phyloP scores from a whole-genome alignment of 2,888 invertebrate species.

The Zaprionus bogoriensis region DNA sequence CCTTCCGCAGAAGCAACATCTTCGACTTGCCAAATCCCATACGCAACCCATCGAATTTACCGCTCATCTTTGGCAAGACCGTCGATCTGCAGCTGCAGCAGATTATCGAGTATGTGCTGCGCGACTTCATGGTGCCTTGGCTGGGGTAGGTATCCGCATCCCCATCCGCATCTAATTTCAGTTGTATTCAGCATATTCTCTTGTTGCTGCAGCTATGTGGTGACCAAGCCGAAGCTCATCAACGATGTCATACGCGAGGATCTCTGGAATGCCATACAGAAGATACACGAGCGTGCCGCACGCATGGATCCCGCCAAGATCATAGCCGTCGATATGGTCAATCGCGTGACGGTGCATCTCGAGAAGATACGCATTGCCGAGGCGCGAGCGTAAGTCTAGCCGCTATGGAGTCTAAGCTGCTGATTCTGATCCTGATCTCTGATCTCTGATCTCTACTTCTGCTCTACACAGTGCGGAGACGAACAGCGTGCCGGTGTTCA shows the following conservation, averaged over 20 bases:
- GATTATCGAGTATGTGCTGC: slow-evolving; percentile 89
- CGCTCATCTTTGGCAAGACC: slow-evolving; percentile 91
- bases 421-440: neutral
- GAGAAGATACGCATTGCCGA: slow-evolving; percentile 91
- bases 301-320: slow-evolving; percentile 92
- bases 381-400: slow-evolving; percentile 89
- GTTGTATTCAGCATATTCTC: no score
- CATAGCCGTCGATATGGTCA: slow-evolving; percentile 91
- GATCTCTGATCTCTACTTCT: neutral
- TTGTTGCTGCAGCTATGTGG: slow-evolving; percentile 83
- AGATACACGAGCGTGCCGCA: slow-evolving; percentile 88
- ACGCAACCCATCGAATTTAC: slow-evolving; percentile 85
- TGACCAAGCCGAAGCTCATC: slow-evolving; percentile 87
- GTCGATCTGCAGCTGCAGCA: slow-evolving; percentile 93
- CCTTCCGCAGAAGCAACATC: slow-evolving; percentile 74
- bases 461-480: slow-evolving; percentile 85
- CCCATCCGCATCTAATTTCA: neutral
- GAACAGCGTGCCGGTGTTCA: slow-evolving; percentile 87
- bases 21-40: slow-evolving; percentile 82
- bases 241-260: slow-evolving; percentile 89
- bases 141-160: slow-evolving; percentile 82
- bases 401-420: no score
- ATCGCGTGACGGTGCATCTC: slow-evolving; percentile 92
- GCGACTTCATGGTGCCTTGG: slow-evolving; percentile 92
- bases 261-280: slow-evolving; percentile 91